Evolutionary conservation across 2,888 invertebrate genomes (phyloP).

Genomic region (Oxycera nigricornis): DNA sequence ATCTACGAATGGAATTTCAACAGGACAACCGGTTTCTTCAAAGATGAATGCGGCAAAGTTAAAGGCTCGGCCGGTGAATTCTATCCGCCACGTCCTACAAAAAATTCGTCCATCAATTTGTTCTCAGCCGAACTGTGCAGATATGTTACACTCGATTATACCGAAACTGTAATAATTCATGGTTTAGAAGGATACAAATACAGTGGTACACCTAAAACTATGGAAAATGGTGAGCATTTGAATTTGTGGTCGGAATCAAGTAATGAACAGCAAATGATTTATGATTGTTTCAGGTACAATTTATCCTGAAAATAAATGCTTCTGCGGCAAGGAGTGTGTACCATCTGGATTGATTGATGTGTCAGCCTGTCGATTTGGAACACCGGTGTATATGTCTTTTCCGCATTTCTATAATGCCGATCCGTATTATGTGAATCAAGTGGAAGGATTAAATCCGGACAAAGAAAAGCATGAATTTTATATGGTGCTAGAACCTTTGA

Average conservation of each 20-base stretch:
- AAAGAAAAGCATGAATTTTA: slow-evolving; percentile 76
- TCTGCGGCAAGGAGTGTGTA: slow-evolving; percentile 74
- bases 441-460: slow-evolving; percentile 75
- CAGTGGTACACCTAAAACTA: slow-evolving; percentile 68
- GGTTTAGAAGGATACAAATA: slow-evolving; percentile 74
- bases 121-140: slow-evolving; percentile 82
- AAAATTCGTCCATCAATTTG: slow-evolving; percentile 67
- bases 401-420: slow-evolving; percentile 86
- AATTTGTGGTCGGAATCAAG: neutral
- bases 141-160: slow-evolving; percentile 69
- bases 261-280: neutral
- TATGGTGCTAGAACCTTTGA: slow-evolving; percentile 76
- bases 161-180: slow-evolving; percentile 65
- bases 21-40: slow-evolving; percentile 65
- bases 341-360: slow-evolving; percentile 79
- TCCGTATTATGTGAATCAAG: slow-evolving; percentile 67
- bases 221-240: slow-evolving; percentile 69
- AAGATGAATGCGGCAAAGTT: slow-evolving; percentile 67
- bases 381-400: slow-evolving; percentile 83
- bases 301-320: slow-evolving; percentile 72
- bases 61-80: slow-evolving; percentile 83
- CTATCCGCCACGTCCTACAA: slow-evolving; percentile 71
- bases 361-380: slow-evolving; percentile 79
- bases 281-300: slow-evolving; percentile 69
- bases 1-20: slow-evolving; percentile 76